A percentile compares a stretch with the other conserved stretches of the same genome.
phyloP scores from a whole-genome alignment of 2,888 invertebrate species.

The Dasysyrphus tricinctus region DNA sequence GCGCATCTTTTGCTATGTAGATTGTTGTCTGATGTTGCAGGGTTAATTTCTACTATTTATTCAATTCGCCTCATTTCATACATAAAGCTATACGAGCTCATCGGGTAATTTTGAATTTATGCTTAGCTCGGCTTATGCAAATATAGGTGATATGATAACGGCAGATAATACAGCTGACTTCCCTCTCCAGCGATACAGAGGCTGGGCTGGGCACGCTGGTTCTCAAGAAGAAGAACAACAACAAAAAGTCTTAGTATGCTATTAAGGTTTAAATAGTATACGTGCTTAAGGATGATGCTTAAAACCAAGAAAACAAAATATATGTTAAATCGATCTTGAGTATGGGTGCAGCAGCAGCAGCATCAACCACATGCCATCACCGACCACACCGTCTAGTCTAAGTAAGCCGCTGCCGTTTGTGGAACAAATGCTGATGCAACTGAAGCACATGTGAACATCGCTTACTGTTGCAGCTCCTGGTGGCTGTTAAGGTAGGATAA shows the following conservation, averaged over 20 bases:
- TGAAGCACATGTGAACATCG: slow-evolving; percentile 46
- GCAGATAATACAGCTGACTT: slow-evolving; percentile 67
- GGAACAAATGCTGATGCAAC: slow-evolving; percentile 13
- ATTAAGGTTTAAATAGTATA: slow-evolving; percentile 64
- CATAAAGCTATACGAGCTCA: slow-evolving; percentile 17
- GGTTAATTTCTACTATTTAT: slow-evolving; percentile 71
- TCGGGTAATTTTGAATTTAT: slow-evolving; percentile 69
- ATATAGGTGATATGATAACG: slow-evolving; percentile 74
- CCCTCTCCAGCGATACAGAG: neutral
- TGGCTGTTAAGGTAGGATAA: slow-evolving; percentile 37
- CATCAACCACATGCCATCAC: slow-evolving; percentile 2
- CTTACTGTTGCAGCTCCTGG: neutral
- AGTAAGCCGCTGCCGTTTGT: slow-evolving; percentile 20
- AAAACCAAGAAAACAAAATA: neutral
- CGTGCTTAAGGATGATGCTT: slow-evolving; percentile 35
- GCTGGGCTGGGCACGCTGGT: slow-evolving; percentile 34
- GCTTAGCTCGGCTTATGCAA: slow-evolving; percentile 69
- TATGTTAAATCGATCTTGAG: slow-evolving; percentile 50
- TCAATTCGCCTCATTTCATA: slow-evolving; percentile 54
- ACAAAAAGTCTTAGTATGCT: slow-evolving; percentile 40
- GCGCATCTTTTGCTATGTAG: slow-evolving; percentile 37
- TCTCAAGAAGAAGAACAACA: slow-evolving; percentile 1
- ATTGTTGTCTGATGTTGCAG: slow-evolving; percentile 42
- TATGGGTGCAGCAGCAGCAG: slow-evolving; percentile 60
- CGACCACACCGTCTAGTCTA: neutral